phyloP scores from a whole-genome alignment of 2,888 invertebrate species.

The Lissonota sp. region DNA sequence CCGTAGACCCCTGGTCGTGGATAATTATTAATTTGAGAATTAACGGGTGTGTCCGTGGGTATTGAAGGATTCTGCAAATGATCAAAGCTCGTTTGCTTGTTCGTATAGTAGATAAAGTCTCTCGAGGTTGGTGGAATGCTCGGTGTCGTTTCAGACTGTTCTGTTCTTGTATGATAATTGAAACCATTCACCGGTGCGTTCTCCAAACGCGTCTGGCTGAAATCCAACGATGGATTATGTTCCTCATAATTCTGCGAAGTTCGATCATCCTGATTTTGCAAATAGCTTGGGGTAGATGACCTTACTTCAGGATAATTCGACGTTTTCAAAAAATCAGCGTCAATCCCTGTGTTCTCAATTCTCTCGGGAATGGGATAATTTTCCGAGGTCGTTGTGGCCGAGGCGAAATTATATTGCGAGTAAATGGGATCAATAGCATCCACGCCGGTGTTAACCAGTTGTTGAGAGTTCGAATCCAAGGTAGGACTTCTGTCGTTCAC shows the following conservation, averaged over 20 bases:
- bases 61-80: slow-evolving; percentile 19
- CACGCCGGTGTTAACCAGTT: slow-evolving; percentile 32
- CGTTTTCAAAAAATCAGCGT: slow-evolving; percentile 68
- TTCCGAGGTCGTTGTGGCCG: slow-evolving; percentile 65
- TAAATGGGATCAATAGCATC: slow-evolving; percentile 49
- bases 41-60: slow-evolving; percentile 53
- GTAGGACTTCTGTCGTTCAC: slow-evolving; percentile 55
- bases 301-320: slow-evolving; percentile 67
- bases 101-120: slow-evolving; percentile 74
- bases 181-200: slow-evolving; percentile 76
- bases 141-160: slow-evolving; percentile 50
- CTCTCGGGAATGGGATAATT: slow-evolving; percentile 65
- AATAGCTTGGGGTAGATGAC: neutral
- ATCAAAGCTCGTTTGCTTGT: slow-evolving; percentile 70
- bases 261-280: slow-evolving; percentile 33
- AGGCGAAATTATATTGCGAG: slow-evolving; percentile 67
- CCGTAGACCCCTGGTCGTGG: slow-evolving; percentile 47
- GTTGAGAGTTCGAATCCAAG: slow-evolving; percentile 47
- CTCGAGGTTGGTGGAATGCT: slow-evolving; percentile 66
- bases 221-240: slow-evolving; percentile 61
- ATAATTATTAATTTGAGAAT: slow-evolving; percentile 57
- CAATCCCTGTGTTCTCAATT: slow-evolving; percentile 30
- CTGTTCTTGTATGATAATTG: slow-evolving; percentile 73
- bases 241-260: slow-evolving; percentile 56
- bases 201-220: slow-evolving; percentile 63